These are phyloP conservation scores for Hemitrygon akajei DNA, from an alignment of 2,797 vertebrate genomes.

Conservation along the genomic window DNA sequence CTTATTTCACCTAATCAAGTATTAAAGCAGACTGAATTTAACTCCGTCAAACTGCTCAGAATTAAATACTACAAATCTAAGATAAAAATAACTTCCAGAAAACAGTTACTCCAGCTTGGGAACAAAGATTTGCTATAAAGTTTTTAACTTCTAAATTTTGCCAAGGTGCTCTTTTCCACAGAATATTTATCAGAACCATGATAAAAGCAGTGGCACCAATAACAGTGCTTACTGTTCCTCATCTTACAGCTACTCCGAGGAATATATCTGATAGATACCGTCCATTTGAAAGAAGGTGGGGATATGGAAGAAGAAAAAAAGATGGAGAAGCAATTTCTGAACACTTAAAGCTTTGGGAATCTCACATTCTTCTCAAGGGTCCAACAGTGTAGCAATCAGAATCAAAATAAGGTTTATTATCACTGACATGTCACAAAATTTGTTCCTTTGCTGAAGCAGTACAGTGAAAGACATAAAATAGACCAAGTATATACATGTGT, in stretches of 20 bases:
- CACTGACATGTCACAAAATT: too few relatives aligned
- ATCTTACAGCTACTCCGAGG: not conserved
- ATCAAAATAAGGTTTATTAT: too few relatives aligned
- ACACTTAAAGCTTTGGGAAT: not conserved
- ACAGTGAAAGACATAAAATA: too few relatives aligned
- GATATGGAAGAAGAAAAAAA: not conserved
- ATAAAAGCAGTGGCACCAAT: not conserved
- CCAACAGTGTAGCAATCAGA: too few relatives aligned
- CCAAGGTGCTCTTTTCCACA: not conserved
- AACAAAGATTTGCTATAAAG: too few relatives aligned
- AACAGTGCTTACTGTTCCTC: not conserved
- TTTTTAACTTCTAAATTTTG: not conserved
- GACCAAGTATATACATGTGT: too few relatives aligned
- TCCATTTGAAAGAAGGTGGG: not conserved
- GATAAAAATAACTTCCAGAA: too few relatives aligned
- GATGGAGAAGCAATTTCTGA: not conserved
- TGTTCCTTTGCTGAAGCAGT: too few relatives aligned
- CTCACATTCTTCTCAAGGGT: not conserved
- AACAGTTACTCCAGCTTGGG: too few relatives aligned
- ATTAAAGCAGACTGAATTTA: not conserved
- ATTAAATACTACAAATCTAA: too few relatives aligned
- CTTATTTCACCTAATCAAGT: not conserved
- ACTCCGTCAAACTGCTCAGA: not conserved
- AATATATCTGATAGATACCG: not conserved
- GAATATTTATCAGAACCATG: not conserved